Evolutionary conservation across 2,888 invertebrate species (phyloP).

Genomic region (Rhopalosiphum nymphaeae): DNA sequence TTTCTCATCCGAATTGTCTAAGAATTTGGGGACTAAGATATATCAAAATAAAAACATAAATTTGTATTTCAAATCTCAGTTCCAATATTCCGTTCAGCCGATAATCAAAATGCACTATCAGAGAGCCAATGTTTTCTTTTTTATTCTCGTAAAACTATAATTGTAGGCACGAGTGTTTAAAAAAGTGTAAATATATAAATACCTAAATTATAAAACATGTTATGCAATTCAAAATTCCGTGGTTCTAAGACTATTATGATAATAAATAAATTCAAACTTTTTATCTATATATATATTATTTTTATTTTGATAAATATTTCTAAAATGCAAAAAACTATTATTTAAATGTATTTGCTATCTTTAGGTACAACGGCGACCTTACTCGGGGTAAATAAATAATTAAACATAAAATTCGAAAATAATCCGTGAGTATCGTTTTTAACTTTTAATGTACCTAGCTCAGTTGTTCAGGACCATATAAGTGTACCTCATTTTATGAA

Average conservation of each 20-base stretch:
- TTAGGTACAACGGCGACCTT: too few relatives aligned
- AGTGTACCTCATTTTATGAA: too few relatives aligned
- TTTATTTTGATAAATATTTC: neutral
- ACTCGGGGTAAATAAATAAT: too few relatives aligned
- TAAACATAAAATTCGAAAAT: too few relatives aligned
- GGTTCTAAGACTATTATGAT: neutral
- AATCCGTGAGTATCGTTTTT: too few relatives aligned
- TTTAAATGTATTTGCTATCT: too few relatives aligned
- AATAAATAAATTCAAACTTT: neutral
- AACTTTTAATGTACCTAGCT: too few relatives aligned
- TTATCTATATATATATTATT: neutral
- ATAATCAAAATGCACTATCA: neutral
- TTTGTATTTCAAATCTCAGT: neutral
- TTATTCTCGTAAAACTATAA: neutral
- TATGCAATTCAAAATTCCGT: neutral
- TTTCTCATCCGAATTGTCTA: too few relatives aligned
- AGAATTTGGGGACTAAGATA: too few relatives aligned
- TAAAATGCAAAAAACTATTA: neutral
- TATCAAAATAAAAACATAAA: too few relatives aligned
- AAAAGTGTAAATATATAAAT: neutral
- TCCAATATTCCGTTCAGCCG: neutral
- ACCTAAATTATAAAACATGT: neutral
- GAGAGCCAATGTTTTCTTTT: neutral
- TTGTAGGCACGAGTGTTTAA: neutral
- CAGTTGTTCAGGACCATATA: too few relatives aligned